Evolutionary conservation across 2,797 vertebrate genomes (phyloP).

Genomic region (Malacoraja senta): DNA sequence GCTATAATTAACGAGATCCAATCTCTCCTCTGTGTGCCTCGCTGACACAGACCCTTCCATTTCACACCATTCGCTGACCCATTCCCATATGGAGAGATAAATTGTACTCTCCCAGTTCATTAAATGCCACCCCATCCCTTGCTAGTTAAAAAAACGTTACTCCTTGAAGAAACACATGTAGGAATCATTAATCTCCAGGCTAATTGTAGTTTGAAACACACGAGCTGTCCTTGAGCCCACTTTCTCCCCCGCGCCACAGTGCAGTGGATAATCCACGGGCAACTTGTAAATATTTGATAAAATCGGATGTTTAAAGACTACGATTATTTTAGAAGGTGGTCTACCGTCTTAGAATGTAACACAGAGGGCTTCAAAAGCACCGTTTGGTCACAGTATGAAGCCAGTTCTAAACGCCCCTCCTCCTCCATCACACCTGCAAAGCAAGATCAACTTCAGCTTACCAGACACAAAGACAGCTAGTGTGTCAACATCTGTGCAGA

Average conservation of each 20-base stretch:
- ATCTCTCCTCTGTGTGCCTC: not conserved
- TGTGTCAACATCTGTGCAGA: conserved; percentile 23
- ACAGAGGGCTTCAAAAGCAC: not conserved
- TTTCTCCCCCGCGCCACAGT: conserved; percentile 45
- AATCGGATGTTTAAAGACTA: not conserved
- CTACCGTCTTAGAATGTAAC: not conserved
- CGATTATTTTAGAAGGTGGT: not conserved
- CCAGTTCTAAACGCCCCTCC: not conserved
- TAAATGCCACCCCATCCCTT: conserved; percentile 56
- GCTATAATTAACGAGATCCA: not conserved
- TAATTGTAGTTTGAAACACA: conserved; percentile 78
- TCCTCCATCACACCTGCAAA: conserved; percentile 60
- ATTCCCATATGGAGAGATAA: conserved; percentile 53
- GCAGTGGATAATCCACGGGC: not conserved
- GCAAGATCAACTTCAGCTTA: conserved; percentile 52
- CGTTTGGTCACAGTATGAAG: conserved; percentile 5
- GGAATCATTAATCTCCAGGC: conserved; percentile 72
- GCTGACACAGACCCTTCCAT: not conserved
- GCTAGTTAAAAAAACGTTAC: conserved; percentile 52
- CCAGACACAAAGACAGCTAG: conserved; percentile 58
- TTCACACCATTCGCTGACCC: not conserved
- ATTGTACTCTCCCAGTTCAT: conserved; percentile 59
- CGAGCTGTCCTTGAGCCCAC: conserved; percentile 83
- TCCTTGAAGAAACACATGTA: conserved; percentile 66
- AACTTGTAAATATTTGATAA: not conserved